phyloP scores from a whole-genome alignment of 2,888 invertebrate species.

The Loripinus fragilis region DNA sequence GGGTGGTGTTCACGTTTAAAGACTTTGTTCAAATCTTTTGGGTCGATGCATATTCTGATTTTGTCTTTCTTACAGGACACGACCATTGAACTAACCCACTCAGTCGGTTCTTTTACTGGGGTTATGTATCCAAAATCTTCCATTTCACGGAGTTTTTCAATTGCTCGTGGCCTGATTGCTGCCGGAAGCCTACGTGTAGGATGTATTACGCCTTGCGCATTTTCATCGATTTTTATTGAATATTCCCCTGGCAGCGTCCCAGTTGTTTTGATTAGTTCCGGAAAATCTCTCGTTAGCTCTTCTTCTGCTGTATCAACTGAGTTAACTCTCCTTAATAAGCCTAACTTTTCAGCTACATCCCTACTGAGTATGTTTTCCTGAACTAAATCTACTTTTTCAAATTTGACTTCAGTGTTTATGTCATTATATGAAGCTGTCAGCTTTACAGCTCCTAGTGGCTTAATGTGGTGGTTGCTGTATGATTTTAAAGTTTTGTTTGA shows the following conservation, averaged over 20 bases:
- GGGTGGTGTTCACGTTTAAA: constrained; percentile 30
- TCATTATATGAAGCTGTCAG: too few relatives aligned
- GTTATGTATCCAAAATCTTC: constrained; percentile 56
- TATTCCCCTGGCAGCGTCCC: neutral
- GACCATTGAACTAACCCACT: constrained; percentile 66
- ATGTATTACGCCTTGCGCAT: too few relatives aligned
- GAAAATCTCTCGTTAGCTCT: neutral
- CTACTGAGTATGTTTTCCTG: too few relatives aligned
- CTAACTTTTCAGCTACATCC: constrained; percentile 26
- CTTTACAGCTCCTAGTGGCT: neutral
- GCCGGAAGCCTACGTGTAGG: too few relatives aligned
- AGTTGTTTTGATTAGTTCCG: neutral
- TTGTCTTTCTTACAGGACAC: constrained; percentile 38
- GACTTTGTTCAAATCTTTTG: constrained; percentile 47
- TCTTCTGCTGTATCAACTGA: neutral
- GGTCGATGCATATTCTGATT: constrained; percentile 48
- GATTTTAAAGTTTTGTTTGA: too few relatives aligned
- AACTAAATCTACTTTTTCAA: constrained; percentile 40
- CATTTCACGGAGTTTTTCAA: constrained; percentile 61
- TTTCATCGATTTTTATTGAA: neutral
- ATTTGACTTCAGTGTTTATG: too few relatives aligned
- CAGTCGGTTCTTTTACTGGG: constrained; percentile 54
- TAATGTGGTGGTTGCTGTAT: too few relatives aligned
- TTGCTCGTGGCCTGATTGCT: constrained; percentile 47
- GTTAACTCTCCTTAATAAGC: constrained; percentile 11